phyloP scores from a whole-genome alignment of 2,113 vertebrate species.

The Miniopterus natalensis region DNA sequence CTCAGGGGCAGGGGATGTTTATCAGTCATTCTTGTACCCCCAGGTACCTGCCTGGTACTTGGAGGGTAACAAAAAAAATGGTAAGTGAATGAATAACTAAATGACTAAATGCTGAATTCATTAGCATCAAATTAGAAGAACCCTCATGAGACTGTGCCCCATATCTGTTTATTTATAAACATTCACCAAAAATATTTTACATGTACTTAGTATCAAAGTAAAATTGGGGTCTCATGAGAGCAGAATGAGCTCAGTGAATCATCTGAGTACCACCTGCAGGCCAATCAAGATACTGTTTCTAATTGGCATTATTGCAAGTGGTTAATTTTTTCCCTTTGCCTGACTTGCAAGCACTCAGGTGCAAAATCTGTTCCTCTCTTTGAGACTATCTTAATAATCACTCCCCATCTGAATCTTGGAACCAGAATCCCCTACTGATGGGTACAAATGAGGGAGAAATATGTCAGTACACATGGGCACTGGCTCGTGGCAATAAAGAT shows the following conservation, averaged over 20 bases:
- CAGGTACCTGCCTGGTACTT: neutral
- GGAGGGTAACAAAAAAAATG: conserved; percentile 29
- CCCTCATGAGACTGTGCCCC: neutral
- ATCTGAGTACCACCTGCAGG: conserved; percentile 62
- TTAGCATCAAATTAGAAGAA: conserved; percentile 66
- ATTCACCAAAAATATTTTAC: conserved; percentile 66
- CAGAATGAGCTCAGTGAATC: conserved; percentile 53
- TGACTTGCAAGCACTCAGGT: conserved; percentile 76
- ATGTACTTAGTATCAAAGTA: conserved; percentile 49
- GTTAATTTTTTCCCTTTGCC: conserved; percentile 66
- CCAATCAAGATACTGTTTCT: conserved; percentile 75
- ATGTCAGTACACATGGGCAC: conserved; percentile 71
- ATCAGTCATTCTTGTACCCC: neutral
- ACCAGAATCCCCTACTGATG: conserved; percentile 67
- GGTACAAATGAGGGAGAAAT: conserved; percentile 74
- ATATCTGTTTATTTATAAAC: conserved; percentile 77
- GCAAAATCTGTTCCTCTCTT: conserved; percentile 74
- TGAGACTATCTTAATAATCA: conserved; percentile 77
- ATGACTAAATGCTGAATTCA: conserved; percentile 54
- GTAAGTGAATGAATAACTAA: conserved; percentile 62
- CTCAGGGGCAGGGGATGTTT: neutral
- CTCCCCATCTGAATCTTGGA: conserved; percentile 69
- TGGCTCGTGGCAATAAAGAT: conserved; percentile 73
- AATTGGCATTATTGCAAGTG: conserved; percentile 76
- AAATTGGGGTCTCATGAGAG: conserved; percentile 46